Evolutionary conservation across 2,888 invertebrate genomes (phyloP).

Genomic region (Euzophera pinguis): DNA sequence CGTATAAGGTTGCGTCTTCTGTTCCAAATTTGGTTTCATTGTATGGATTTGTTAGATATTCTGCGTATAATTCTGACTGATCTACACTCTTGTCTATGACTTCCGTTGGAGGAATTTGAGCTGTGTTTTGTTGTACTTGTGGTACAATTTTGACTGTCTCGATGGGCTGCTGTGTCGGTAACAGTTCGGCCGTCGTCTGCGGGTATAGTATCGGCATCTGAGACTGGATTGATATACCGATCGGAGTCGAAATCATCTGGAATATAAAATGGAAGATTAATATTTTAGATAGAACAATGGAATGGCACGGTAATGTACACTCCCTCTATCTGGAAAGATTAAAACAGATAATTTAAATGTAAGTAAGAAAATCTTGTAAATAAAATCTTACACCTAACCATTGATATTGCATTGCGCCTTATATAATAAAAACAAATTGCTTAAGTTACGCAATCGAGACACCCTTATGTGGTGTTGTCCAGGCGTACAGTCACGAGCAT

Average conservation of each 20-base stretch:
- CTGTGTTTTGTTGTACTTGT: not conserved
- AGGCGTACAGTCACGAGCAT: too few relatives aligned
- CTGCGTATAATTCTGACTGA: conserved; percentile 69
- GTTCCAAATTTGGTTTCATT: conserved; percentile 53
- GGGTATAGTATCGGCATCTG: conserved; percentile 61
- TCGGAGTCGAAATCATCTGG: conserved; percentile 84
- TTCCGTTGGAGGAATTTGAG: not conserved
- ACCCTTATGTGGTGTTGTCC: too few relatives aligned
- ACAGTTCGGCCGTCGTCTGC: conserved; percentile 28
- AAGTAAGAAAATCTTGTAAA: too few relatives aligned
- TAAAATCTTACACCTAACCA: too few relatives aligned
- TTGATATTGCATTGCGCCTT: too few relatives aligned
- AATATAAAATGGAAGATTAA: conserved; percentile 25
- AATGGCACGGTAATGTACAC: not conserved
- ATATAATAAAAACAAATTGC: too few relatives aligned
- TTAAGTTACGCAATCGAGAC: too few relatives aligned
- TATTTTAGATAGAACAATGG: not conserved
- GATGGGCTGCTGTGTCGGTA: conserved; percentile 18
- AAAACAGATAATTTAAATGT: too few relatives aligned
- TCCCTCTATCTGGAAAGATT: too few relatives aligned
- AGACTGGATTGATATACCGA: conserved; percentile 71
- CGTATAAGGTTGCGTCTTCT: conserved; percentile 51
- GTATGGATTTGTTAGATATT: conserved; percentile 80
- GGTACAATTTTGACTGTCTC: conserved; percentile 28
- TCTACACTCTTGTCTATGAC: conserved; percentile 29